A percentile compares a stretch with the other conserved stretches of the same genome.
These are phyloP conservation scores for Pithecia hirsuta DNA, from an alignment of 2,797 vertebrate genomes.

Conservation along the genomic window DNA sequence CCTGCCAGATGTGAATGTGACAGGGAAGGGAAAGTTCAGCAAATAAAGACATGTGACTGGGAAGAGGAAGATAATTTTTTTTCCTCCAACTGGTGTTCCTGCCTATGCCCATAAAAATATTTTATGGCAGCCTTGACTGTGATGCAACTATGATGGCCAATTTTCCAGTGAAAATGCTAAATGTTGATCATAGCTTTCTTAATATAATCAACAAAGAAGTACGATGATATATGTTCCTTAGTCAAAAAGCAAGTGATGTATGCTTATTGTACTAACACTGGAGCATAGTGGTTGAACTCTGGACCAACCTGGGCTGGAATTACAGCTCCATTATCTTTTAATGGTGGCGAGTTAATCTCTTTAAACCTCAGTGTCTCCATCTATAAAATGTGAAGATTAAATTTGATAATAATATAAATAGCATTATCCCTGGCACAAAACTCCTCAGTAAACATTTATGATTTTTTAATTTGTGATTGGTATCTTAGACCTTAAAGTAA, in stretches of 20 bases:
- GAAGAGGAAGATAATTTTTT: neutral
- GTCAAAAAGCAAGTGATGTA: neutral
- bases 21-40: neutral
- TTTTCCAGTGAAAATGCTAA: neutral
- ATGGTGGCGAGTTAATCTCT: neutral
- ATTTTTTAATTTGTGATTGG: conserved; percentile 10
- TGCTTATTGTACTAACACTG: neutral
- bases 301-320: neutral
- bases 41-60: neutral
- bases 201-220: neutral
- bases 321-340: neutral
- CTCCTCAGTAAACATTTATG: neutral
- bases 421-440: neutral
- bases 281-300: neutral
- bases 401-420: conserved; percentile 8
- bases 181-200: conserved; percentile 11
- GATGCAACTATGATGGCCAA: neutral
- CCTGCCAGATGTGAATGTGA: neutral
- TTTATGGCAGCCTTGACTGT: neutral
- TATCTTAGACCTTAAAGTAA: conserved; percentile 47
- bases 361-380: conserved; percentile 31
- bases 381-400: conserved; percentile 25
- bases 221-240: neutral
- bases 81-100: neutral
- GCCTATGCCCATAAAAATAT: neutral